Evolutionary conservation across 1,140 invertebrate genomes (phyloP), one percentile per base, ranked within the genome.

Genomic region (Micrasema longulum): DNA sequence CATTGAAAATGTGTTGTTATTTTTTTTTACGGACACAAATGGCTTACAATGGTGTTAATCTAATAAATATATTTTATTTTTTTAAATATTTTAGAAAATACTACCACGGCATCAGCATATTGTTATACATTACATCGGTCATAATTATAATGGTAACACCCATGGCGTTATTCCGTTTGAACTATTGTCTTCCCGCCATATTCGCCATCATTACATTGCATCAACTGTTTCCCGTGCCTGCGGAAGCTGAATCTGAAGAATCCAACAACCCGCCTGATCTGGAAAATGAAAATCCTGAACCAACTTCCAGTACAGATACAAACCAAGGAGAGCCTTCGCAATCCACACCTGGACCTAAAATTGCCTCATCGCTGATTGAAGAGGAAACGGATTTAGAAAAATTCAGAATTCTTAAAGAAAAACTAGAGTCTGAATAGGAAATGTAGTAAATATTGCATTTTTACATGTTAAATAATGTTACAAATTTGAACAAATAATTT

Each of bases 191-290:
- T 16, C 82, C 86, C 11, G 78, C 80, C 6, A 80, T 85, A 48
- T 87, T 89, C 72, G 77, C 80, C 0, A 57, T 88, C 9, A 82
- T 89, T 14, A 84, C 86, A 3, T 16, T 84, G 7, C 88, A 90
- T 69, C 66, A 69, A 53, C 23, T 69, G 66, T 69, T 69, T 45
- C 50, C 66, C 14, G 14, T 60, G 1, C 9, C 38, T 18, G 22
- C n/a, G 12, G 31, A 31, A 31, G 18, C 23, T 16, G 12, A 9
- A 9, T 14, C 22, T 5, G 52, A 43, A 43, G 35, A 43, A 2
- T 14, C 52, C 16, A 16, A 14, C 23, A 36, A 1, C 5, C 20
- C 45, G 14, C 43, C 47, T 26, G 38, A 22, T n/a, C 10, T 5
- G 10, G 20, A 48, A 41, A 67, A 36, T 14, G 12, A 9, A 1